Conservation (phyloP, 1,140 invertebrate species). For the Antheraea mylitta region DNA sequence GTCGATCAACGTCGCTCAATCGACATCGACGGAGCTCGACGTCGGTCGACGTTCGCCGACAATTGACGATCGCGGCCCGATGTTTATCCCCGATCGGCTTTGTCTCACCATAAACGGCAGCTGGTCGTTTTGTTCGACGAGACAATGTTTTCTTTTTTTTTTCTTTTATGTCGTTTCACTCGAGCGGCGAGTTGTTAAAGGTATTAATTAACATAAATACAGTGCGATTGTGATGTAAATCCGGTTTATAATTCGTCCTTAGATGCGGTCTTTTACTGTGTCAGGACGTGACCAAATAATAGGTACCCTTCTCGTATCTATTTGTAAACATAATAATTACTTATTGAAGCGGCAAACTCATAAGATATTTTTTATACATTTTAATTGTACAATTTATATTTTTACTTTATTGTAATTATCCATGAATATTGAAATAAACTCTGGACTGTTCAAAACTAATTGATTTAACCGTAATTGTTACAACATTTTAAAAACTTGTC, state of each 20-base stretch:
- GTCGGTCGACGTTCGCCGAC: slow-evolving; percentile 34
- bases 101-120: slow-evolving; percentile 67
- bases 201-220: slow-evolving; percentile 67
- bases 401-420: too few species aligned
- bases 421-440: too few species aligned
- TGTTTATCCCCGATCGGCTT: slow-evolving; percentile 55
- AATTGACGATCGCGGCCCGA: slow-evolving; percentile 46
- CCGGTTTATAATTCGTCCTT: slow-evolving; percentile 16
- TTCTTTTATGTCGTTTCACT: slow-evolving; percentile 16
- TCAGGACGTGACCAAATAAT: slow-evolving; percentile 8
- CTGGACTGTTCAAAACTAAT: too few species aligned
- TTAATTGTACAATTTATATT: too few species aligned
- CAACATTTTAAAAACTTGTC: too few species aligned
- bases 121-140: slow-evolving; percentile 54
- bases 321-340: background rate
- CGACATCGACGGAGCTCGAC: slow-evolving; percentile 23
- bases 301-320: background rate
- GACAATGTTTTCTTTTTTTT: slow-evolving; percentile 58
- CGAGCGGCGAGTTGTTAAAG: slow-evolving; percentile 31
- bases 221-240: slow-evolving; percentile 29
- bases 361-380: too few species aligned
- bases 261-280: slow-evolving; percentile 18
- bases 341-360: background rate
- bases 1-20: slow-evolving; percentile 62
- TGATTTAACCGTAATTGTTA: too few species aligned